Evolutionary conservation across 2,888 invertebrate genomes (phyloP), one percentile per base, ranked within the genome.

Genomic region (Orgyia antiqua): DNA sequence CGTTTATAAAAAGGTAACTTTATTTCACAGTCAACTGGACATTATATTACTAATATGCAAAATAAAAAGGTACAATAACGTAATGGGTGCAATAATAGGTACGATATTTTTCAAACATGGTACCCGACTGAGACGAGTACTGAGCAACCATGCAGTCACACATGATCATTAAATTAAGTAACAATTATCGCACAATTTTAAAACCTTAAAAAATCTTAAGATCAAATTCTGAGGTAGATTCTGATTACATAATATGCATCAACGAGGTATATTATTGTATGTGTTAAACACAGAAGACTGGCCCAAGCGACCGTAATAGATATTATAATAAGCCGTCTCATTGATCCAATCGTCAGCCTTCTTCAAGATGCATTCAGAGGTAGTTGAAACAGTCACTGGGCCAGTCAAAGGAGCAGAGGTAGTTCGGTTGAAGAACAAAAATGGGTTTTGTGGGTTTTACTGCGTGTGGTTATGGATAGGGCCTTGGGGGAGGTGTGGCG

Each of bases 391-490:
- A 40, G 62, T 57, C 64, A 46, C 58, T 56, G 58, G 46, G 59
- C 50, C 64, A 52, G 58, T 53, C 64, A 45, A 59, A 60, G 58
- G 64, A 65, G 64, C 58, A 68, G 82, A 80, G 82, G 80, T 82
- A 80, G 78, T 66, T 75, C 51, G 74, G 77, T 78, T 75, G 60
- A 63, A 60, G 50, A 61, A 53, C 40, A 58, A 52, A 52, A 51
- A 39, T 42, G 45, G 44, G 42, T 9, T 21, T 20, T 10, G 31
- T 33, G 52, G 49, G 40, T 46, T 45, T 87, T 88, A 90, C 86
- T 89, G 90, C 74, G 89, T 88, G 73, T 90, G 90, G 68, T 90
- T 90, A 63, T 89, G 89, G 53, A 89, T 87, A 42, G 88, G 86
- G 42, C 77, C 78, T 58, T 88, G 89, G 58, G 89, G 79, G 61